phyloP scores from a whole-genome alignment of 2,113 vertebrate genomes.

The Serinus canaria region DNA sequence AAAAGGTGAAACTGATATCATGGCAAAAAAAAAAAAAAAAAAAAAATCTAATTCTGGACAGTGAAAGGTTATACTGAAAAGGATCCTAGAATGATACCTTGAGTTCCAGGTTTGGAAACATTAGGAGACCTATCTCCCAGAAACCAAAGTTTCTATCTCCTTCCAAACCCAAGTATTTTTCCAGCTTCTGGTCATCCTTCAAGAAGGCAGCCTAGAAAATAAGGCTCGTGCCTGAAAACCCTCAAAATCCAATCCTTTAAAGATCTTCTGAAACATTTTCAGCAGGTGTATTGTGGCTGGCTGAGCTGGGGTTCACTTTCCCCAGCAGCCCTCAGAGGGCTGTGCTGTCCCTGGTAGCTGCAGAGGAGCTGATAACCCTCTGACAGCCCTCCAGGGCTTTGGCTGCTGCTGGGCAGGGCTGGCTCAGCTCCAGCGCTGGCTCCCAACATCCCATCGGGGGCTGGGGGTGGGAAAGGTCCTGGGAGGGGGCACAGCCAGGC shows the following conservation, averaged over 20 bases:
- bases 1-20: not conserved
- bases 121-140: not conserved
- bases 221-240: not conserved
- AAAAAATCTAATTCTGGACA: not conserved
- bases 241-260: not conserved
- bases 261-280: not conserved
- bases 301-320: not conserved
- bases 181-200: not conserved
- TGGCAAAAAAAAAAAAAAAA: not conserved
- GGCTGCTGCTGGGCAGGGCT: not conserved
- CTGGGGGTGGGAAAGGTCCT: not conserved
- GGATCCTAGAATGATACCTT: not conserved
- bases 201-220: not conserved
- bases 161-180: not conserved
- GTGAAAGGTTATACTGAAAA: not conserved
- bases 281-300: accelerated
- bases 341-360: not conserved
- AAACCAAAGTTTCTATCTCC: not conserved
- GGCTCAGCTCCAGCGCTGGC: not conserved
- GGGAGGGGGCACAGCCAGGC: not conserved
- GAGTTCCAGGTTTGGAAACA: not conserved
- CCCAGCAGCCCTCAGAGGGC: not conserved
- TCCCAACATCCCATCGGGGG: not conserved
- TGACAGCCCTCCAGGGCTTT: not conserved
- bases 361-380: not conserved